Percentiles rank a stretch among this genome's conserved stretches.
Evolutionary conservation across 2,888 invertebrate genomes (phyloP).

Genomic region (Ennomos quercinarius): DNA sequence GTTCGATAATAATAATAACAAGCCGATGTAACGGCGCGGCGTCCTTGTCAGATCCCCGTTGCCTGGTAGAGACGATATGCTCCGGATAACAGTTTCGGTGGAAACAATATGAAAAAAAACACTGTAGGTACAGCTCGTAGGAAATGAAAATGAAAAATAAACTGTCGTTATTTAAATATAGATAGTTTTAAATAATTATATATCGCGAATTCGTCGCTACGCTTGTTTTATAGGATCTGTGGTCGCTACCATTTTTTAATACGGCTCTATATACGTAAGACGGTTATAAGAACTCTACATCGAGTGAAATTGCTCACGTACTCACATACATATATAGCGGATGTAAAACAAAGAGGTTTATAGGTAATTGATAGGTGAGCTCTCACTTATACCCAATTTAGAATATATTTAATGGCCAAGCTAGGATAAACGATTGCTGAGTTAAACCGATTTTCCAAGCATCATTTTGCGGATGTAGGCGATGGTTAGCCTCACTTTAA

Average conservation of each 20-base stretch:
- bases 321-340: conserved; percentile 36
- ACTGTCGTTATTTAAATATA: too few species aligned
- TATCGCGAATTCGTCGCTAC: too few species aligned
- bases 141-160: too few species aligned
- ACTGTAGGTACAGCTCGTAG: too few species aligned
- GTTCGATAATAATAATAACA: too few species aligned
- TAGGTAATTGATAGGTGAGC: conserved; percentile 42
- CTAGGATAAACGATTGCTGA: conserved; percentile 33
- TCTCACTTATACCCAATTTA: conserved; percentile 37
- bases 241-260: conserved; percentile 36
- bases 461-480: conserved; percentile 47
- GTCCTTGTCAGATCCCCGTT: too few species aligned
- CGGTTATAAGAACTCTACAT: conserved; percentile 20
- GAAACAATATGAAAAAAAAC: too few species aligned
- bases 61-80: too few species aligned
- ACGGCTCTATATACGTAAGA: conserved; percentile 6
- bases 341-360: conserved; percentile 43
- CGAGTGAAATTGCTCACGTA: conserved; percentile 25
- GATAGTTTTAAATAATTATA: too few species aligned
- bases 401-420: conserved; percentile 39
- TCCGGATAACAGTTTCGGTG: too few species aligned
- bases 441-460: conserved; percentile 47
- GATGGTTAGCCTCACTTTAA: conserved; percentile 61
- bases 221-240: too few species aligned
- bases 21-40: too few species aligned